Evolutionary conservation across 2,113 vertebrate species (phyloP), one percentile per base, ranked within the genome.

Genomic region (Leptosomus discolor): DNA sequence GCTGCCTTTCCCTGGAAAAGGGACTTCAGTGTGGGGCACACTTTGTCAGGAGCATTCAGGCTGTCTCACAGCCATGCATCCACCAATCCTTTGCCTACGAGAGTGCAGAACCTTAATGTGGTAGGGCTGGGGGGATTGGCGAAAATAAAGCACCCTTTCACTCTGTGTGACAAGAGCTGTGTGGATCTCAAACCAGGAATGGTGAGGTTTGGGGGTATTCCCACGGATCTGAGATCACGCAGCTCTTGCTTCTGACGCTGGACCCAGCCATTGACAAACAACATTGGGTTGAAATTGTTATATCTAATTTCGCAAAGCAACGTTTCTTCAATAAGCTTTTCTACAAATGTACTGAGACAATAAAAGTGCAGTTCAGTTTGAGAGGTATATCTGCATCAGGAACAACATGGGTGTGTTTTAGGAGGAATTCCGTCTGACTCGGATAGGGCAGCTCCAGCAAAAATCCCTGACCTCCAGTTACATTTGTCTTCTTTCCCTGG

Each of bases 61-160:
- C 10, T 20, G 37, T 19, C 70, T 58, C 21, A 6, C 34, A 71
- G 1, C 61, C 14, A 1, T 24, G 37, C 32, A 9, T 23, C 26
- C 36, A 19, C 34, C 5, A 1, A 1, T 48, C 65, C 81, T 85
- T 57, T 57, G n/a, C 34, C 48, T 45, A 0, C 7, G 36, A 51
- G 18, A 63, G 36, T 12, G 9, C 48, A 71, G 74, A 54, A 57
- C 19, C 29, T 27, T 51, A 18, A 15, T 45, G 32, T 39, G 58
- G 21, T 13, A 70, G 69, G 23, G 26, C 23, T 26, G 45, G 21
- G 69, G 64, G 39, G 15, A 34, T 0, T 43, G 26, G n/a, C 27
- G 39, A 64, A 64, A 56, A 51, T 37, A 61, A 84, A 71, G 57
- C 27, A 39, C 12, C 22, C 13, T 87, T 67, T 22, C 8, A 7